Percentiles rank a stretch among this genome's conserved stretches.
These are phyloP conservation scores for Pleuronectes platessa DNA, from an alignment of 2,113 vertebrate genomes.

Conservation along the genomic window DNA sequence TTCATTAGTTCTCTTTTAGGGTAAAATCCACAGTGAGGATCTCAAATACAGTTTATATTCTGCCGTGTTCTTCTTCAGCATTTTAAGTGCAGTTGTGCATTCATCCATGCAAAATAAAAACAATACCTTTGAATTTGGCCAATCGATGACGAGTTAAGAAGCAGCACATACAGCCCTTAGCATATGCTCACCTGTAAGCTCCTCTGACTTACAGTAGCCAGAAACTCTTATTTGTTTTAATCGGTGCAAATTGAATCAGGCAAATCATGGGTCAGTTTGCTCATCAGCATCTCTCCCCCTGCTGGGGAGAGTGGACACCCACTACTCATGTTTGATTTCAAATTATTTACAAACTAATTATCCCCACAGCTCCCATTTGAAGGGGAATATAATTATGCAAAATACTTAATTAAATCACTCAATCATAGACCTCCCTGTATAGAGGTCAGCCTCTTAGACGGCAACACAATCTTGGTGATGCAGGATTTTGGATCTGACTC, in stretches of 20 bases:
- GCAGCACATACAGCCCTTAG: background rate
- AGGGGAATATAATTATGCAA: conserved; percentile 39
- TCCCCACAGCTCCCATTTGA: conserved; percentile 29
- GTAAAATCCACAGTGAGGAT: background rate
- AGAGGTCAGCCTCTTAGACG: conserved; percentile 4
- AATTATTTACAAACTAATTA: conserved; percentile 71
- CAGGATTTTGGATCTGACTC: background rate
- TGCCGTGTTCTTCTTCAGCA: background rate
- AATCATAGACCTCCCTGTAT: conserved; percentile 2
- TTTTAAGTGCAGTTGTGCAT: background rate
- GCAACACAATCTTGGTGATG: background rate
- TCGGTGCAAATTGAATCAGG: conserved; percentile 46
- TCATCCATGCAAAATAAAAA: background rate
- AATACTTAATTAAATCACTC: conserved; percentile 37
- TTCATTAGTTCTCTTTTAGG: conserved; percentile 1
- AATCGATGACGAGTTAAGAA: background rate
- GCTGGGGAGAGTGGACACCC: conserved; percentile 48
- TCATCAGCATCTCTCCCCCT: conserved; percentile 47
- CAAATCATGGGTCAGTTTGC: conserved; percentile 65
- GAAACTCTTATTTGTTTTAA: conserved; percentile 50
- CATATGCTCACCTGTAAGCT: background rate
- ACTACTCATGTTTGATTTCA: conserved; percentile 58
- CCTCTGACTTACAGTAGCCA: conserved; percentile 10
- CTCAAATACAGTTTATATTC: background rate
- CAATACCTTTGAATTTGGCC: background rate